A percentile compares a stretch with the other conserved stretches of the same genome.
These are phyloP conservation scores for Tribolium madens DNA, from an alignment of 1,140 invertebrate species.

Conservation along the genomic window DNA sequence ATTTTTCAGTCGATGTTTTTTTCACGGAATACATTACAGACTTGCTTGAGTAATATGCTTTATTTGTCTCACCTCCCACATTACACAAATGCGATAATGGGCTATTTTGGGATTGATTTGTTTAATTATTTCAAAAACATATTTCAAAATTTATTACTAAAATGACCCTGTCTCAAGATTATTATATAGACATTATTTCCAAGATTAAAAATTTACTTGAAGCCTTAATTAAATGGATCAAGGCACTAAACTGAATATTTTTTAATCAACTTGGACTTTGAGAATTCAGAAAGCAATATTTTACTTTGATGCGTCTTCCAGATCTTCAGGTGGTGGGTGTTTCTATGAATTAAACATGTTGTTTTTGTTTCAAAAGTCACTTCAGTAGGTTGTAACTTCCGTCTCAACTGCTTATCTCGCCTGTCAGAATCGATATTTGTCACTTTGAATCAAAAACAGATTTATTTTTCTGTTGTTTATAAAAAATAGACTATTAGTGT, in stretches of 20 bases:
- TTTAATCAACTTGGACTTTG: too few species aligned
- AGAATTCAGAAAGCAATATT: not conserved
- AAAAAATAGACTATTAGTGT: too few species aligned
- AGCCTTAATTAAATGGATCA: not conserved
- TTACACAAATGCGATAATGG: not conserved
- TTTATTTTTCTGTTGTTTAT: not conserved
- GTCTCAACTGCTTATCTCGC: not conserved
- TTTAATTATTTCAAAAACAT: not conserved
- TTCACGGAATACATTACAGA: not conserved
- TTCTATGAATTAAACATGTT: not conserved
- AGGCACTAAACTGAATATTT: not conserved
- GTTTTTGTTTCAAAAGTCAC: not conserved
- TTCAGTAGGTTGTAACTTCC: not conserved
- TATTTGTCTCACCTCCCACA: not conserved
- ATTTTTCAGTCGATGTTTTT: constrained; percentile 1
- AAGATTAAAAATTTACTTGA: too few species aligned
- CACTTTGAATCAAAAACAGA: not conserved
- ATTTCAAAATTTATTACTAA: not conserved
- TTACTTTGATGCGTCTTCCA: not conserved
- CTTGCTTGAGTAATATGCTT: not conserved
- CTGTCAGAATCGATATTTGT: not conserved
- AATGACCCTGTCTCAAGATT: not conserved
- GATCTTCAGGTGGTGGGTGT: not conserved
- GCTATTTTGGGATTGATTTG: not conserved
- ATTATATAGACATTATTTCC: not conserved